Conservation (phyloP, 2,113 vertebrate species). For the Alligator sinensis region DNA sequence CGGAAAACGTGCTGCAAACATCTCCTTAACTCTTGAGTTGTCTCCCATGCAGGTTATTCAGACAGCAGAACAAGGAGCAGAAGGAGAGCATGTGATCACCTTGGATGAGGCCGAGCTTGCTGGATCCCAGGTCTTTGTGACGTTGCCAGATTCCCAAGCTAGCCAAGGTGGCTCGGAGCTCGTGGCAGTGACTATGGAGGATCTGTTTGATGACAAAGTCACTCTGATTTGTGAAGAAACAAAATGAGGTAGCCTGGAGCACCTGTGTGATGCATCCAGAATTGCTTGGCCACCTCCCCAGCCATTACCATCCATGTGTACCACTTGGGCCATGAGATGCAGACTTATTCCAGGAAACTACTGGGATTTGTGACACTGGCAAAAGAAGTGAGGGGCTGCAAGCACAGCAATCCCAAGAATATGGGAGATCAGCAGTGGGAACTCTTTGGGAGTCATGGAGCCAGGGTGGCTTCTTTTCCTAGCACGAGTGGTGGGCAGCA, state of each 20-base stretch:
- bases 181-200: conserved; percentile 86
- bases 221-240: conserved; percentile 86
- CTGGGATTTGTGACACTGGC: fast-evolving
- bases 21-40: neutral
- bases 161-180: conserved; percentile 74
- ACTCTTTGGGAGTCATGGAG: neutral
- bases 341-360: neutral
- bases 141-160: conserved; percentile 74
- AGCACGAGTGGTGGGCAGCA: neutral
- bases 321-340: neutral
- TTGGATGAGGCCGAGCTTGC: conserved; percentile 76
- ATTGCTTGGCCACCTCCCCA: neutral
- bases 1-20: neutral
- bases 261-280: fast-evolving
- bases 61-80: conserved; percentile 28
- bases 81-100: conserved; percentile 71
- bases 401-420: neutral
- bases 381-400: neutral
- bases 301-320: fast-evolving
- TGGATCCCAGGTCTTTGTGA: conserved; percentile 84
- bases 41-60: conserved; percentile 79
- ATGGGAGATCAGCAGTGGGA: neutral
- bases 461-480: neutral
- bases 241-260: neutral
- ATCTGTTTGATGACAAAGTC: conserved; percentile 85